phyloP scores from a whole-genome alignment of 2,113 vertebrate species.

The Semnopithecus entellus region DNA sequence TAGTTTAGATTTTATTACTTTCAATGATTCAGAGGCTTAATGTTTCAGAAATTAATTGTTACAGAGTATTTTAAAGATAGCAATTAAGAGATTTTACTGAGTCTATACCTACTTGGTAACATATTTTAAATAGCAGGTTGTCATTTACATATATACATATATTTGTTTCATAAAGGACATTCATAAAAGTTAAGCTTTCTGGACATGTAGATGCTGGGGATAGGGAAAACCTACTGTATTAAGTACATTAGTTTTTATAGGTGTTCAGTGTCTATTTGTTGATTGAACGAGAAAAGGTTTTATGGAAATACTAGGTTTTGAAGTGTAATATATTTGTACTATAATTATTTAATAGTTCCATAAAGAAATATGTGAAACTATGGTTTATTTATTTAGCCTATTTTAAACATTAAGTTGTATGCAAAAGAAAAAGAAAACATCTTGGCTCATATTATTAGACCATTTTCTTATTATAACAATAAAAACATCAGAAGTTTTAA shows the following conservation, averaged over 20 bases:
- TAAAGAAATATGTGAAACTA: slow-evolving; percentile 7
- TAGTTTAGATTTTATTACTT: slow-evolving; percentile 25
- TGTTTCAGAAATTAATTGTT: background rate
- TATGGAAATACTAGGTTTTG: background rate
- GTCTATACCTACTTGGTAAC: background rate
- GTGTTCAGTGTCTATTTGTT: background rate
- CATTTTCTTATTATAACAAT: slow-evolving; percentile 9
- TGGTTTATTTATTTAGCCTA: background rate
- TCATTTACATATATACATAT: background rate
- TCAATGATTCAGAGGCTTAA: background rate
- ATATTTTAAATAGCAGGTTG: background rate
- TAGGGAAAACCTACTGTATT: background rate
- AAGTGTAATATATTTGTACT: background rate
- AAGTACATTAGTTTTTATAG: background rate
- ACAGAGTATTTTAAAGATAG: background rate
- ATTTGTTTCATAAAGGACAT: background rate
- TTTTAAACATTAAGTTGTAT: background rate
- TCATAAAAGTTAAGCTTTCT: background rate
- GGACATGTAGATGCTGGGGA: background rate
- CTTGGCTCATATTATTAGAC: background rate
- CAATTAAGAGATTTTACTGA: background rate
- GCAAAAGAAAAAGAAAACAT: background rate
- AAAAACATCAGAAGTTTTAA: slow-evolving; percentile 30
- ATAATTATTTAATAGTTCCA: slow-evolving; percentile 1
- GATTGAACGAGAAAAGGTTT: background rate